Conservation (phyloP, 2,797 vertebrate genomes). For the Lateolabrax maculatus region DNA sequence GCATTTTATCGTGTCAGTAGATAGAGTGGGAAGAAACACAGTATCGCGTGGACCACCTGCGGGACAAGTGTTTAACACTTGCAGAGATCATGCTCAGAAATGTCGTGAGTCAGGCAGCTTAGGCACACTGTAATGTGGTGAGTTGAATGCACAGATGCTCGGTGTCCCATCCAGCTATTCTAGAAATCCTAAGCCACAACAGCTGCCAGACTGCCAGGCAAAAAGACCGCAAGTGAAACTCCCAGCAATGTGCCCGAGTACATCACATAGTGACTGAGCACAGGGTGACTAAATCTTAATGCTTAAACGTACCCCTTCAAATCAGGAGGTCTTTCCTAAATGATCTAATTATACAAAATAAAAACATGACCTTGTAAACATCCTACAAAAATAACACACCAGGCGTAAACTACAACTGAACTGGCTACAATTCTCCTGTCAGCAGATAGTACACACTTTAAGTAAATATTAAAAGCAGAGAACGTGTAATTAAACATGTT, state of each 20-base stretch:
- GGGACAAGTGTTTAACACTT: constrained; percentile 55
- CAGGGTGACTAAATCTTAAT: neutral
- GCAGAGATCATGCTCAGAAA: constrained; percentile 31
- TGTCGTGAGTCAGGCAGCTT: constrained; percentile 42
- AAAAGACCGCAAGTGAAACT: constrained; percentile 47
- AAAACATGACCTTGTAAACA: neutral
- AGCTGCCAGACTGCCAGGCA: constrained; percentile 74
- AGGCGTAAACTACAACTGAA: neutral
- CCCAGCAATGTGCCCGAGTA: constrained; percentile 1
- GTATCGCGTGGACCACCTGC: constrained; percentile 36
- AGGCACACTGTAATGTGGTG: constrained; percentile 39
- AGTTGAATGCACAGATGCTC: constrained; percentile 61
- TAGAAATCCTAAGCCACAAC: constrained; percentile 69
- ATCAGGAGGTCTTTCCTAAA: neutral
- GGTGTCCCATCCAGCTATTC: constrained; percentile 61
- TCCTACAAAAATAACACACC: neutral
- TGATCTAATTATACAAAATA: neutral
- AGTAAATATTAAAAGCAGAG: neutral
- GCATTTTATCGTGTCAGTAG: too few relatives aligned
- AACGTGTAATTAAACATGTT: neutral
- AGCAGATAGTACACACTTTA: neutral
- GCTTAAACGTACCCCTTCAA: neutral
- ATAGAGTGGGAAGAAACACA: neutral
- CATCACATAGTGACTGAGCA: constrained; percentile 12
- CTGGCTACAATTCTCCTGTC: neutral